Percentiles rank a stretch among this genome's conserved stretches.
Evolutionary conservation across 2,888 invertebrate species (phyloP).

Genomic region (Hypsopygia costalis): DNA sequence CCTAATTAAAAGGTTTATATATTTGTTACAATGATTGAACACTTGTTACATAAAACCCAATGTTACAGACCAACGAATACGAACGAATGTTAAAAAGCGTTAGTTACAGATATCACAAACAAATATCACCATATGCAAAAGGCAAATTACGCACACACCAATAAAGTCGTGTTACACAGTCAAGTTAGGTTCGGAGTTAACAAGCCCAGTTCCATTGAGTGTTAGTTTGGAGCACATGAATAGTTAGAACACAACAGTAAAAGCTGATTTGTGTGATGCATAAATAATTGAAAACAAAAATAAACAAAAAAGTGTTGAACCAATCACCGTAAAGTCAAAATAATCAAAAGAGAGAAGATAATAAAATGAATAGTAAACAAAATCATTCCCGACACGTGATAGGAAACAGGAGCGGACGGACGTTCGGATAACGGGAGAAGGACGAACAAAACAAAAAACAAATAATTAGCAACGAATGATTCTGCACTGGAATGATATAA

Average conservation of each 20-base stretch:
- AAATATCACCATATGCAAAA: constrained; percentile 58
- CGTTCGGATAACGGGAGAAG: constrained; percentile 32
- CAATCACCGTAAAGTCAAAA: constrained; percentile 70
- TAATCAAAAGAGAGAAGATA: constrained; percentile 46
- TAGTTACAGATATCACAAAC: constrained; percentile 53
- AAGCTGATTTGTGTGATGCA: constrained; percentile 57
- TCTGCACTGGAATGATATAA: constrained; percentile 60
- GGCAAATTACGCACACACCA: constrained; percentile 80
- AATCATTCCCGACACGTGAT: constrained; percentile 50
- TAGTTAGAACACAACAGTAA: constrained; percentile 61
- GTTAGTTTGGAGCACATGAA: constrained; percentile 60
- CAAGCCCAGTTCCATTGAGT: constrained; percentile 67
- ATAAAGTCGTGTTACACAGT: constrained; percentile 49
- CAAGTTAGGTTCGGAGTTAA: constrained; percentile 41
- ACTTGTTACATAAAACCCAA: constrained; percentile 25
- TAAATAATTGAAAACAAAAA: constrained; percentile 36
- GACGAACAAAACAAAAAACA: constrained; percentile 65
- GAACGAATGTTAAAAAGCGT: constrained; percentile 21
- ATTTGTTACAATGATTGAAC: constrained; percentile 45
- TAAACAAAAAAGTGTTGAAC: constrained; percentile 58
- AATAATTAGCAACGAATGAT: constrained; percentile 77
- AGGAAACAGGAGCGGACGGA: constrained; percentile 29
- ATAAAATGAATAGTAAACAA: constrained; percentile 35
- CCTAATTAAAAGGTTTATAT: constrained; percentile 21
- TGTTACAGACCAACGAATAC: constrained; percentile 27